Conservation (phyloP, 2,113 vertebrate genomes). For the Oreochromis tanganicae region DNA sequence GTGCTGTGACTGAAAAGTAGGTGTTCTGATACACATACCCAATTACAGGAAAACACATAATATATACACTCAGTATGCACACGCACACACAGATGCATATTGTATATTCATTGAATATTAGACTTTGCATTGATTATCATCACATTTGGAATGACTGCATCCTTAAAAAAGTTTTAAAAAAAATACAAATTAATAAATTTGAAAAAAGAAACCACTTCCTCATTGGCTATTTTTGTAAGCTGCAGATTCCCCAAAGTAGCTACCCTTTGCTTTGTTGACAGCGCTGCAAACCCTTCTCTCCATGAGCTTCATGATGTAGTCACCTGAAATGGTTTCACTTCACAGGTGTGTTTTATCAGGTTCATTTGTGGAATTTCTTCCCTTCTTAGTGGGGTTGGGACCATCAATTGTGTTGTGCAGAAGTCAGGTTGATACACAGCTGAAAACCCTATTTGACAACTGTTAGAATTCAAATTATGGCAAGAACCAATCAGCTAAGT, state of each 20-base stretch:
- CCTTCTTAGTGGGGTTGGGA: neutral
- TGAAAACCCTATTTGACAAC: neutral
- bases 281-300: neutral
- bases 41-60: neutral
- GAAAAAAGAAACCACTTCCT: neutral
- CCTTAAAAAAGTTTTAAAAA: neutral
- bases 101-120: conserved; percentile 38
- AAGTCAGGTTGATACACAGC: neutral
- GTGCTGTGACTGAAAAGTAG: conserved; percentile 60
- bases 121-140: conserved; percentile 63
- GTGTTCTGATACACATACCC: conserved; percentile 6
- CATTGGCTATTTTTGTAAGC: neutral
- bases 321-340: neutral
- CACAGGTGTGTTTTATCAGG: neutral
- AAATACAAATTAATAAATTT: neutral
- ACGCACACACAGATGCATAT: neutral
- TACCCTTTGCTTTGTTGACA: neutral
- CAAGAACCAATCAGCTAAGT: neutral
- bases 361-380: neutral
- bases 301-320: neutral
- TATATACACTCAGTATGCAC: neutral
- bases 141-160: conserved; percentile 3
- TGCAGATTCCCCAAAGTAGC: neutral
- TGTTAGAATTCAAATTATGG: neutral
- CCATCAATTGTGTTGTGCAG: neutral